These are phyloP conservation scores for Helostoma temminkii DNA, from an alignment of 2,797 vertebrate species.

Conservation along the genomic window DNA sequence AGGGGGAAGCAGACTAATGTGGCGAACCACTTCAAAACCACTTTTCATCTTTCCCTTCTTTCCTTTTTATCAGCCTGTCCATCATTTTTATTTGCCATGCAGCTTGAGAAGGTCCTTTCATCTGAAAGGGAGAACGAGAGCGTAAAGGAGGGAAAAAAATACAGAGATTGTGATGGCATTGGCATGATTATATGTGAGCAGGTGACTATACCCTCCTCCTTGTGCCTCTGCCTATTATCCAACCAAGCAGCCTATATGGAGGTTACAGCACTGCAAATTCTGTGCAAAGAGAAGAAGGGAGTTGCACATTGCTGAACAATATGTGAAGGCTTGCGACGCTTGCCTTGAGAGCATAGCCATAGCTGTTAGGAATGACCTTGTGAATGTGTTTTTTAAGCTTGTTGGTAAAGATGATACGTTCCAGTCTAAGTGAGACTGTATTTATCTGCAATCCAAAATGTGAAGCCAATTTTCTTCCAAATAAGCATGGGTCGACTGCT, in stretches of 20 bases:
- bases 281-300: slow-evolving; percentile 40
- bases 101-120: slow-evolving; percentile 74
- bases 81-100: slow-evolving; percentile 74
- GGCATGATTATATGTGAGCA: slow-evolving; percentile 79
- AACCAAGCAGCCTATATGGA: slow-evolving; percentile 56
- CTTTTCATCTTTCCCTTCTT: slow-evolving; percentile 78
- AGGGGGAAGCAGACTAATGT: slow-evolving; percentile 71
- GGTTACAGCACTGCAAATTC: slow-evolving; percentile 39
- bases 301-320: slow-evolving; percentile 58
- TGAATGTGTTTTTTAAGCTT: slow-evolving; percentile 47
- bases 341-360: slow-evolving; percentile 55
- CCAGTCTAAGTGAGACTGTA: slow-evolving; percentile 54
- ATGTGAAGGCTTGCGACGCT: slow-evolving; percentile 41
- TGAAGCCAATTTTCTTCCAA: slow-evolving; percentile 64
- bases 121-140: slow-evolving; percentile 53
- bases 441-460: slow-evolving; percentile 68
- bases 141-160: slow-evolving; percentile 49
- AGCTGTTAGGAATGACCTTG: slow-evolving; percentile 57
- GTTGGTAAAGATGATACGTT: slow-evolving; percentile 63
- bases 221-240: slow-evolving; percentile 74
- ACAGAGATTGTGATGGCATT: slow-evolving; percentile 61
- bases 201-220: slow-evolving; percentile 69
- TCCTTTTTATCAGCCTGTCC: slow-evolving; percentile 67
- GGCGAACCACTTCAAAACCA: slow-evolving; percentile 82
- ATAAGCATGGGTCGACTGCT: slow-evolving; percentile 30